phyloP scores from a whole-genome alignment of 2,797 vertebrate species.

The Enteromius viviparus region DNA sequence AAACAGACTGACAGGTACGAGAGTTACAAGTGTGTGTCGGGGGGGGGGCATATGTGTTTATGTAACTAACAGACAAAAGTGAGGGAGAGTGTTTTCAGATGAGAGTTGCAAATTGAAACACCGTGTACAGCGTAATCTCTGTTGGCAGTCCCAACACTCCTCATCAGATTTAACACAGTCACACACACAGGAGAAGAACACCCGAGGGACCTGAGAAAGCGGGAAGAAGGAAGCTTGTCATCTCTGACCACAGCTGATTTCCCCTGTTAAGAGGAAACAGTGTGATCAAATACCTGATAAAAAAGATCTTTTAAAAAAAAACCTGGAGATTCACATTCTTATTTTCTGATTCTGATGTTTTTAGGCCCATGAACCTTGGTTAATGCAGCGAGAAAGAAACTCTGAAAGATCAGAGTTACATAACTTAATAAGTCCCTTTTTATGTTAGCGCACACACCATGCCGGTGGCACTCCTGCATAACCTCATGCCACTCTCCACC shows the following conservation, averaged over 20 bases:
- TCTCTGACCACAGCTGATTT: constrained; percentile 35
- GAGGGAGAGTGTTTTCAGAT: constrained; percentile 29
- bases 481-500: background rate
- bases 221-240: constrained; percentile 8
- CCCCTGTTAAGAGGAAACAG: constrained; percentile 14
- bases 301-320: background rate
- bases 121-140: constrained; percentile 46
- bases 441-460: background rate
- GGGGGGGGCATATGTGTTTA: background rate
- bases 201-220: constrained; percentile 2
- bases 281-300: constrained; percentile 20
- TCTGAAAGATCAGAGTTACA: background rate
- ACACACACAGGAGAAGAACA: constrained; percentile 13
- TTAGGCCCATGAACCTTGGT: background rate
- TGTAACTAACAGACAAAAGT: constrained; percentile 17
- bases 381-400: background rate
- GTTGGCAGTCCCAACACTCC: constrained; percentile 45
- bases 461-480: background rate
- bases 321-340: background rate
- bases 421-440: background rate
- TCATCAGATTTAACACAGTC: constrained; percentile 37
- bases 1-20: constrained; percentile 52
- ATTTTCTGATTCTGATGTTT: background rate
- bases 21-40: constrained; percentile 15
- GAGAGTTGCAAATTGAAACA: constrained; percentile 49